Base-by-base conservation (phyloP, 1,140 invertebrate species). In the Drosophila chauvacae region DNA sequence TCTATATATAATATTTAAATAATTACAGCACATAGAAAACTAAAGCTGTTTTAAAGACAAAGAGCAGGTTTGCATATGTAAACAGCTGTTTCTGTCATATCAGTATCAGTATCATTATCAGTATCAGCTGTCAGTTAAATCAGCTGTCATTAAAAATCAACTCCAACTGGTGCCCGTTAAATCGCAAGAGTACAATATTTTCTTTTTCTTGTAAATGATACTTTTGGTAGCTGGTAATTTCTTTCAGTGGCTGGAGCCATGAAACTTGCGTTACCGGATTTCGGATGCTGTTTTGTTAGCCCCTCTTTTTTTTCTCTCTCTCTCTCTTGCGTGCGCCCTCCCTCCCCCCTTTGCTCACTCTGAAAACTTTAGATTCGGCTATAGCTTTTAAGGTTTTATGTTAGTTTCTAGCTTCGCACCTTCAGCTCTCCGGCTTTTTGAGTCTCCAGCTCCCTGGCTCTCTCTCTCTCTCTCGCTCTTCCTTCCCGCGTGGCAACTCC, bases 261-360 rank as follows among this genome's bases (percentile, higher is more conserved):
- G 78, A 88, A 88, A 88, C 85, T 88, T 90, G 84, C 84, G 66
- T 85, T 88, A 88, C 84, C 81, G 81, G 84, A 88, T 88, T 88
- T 90, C 47, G 85, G 81, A 90, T 90, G 77, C 85, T 90, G 84
- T 59, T 59, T 60, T 74, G 63, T 61, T 61, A 44, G 13, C 44
- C 60, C 56, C 35, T 33, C 39, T 28, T 14, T 18, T 35, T 35
- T 11, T 39, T 16, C 26, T 33, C 45, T 28, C 33, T 28, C 41
- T 14, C 47, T 18, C 20, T 3, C 44, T 42, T n/a, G 33, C 6
- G 4, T 23, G 11, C 41, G n/a, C 10, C 4, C 56, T 30, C 35
- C 18, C 65, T 30, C 30, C 45, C 73, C 53, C 73, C 42, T 39
- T 30, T 48, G 26, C 30, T 20, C 10, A 60, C 70, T 64, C 73